These are phyloP conservation scores for Styela plicata DNA, from an alignment of 23 tunicate genomes.

Conservation along the genomic window DNA sequence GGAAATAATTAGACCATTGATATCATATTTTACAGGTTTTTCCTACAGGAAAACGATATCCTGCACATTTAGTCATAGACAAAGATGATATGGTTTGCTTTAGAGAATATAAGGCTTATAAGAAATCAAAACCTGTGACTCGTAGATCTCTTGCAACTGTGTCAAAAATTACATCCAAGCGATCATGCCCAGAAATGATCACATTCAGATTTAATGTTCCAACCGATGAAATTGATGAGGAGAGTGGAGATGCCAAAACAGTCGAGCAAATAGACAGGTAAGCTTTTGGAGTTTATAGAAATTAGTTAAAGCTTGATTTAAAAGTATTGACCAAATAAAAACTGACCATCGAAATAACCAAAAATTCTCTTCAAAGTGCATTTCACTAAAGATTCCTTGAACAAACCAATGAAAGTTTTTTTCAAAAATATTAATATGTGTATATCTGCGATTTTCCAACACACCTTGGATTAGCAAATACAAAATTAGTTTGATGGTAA, in stretches of 20 bases:
- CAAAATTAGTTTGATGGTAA: too few species aligned
- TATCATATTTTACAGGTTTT: conserved; percentile 20
- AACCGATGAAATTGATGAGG: not conserved
- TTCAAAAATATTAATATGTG: too few species aligned
- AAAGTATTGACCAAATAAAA: too few species aligned
- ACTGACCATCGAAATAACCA: too few species aligned
- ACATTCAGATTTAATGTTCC: conserved; percentile 77
- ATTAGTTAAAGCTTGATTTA: not conserved
- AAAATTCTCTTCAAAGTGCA: too few species aligned
- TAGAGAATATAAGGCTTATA: conserved; percentile 37
- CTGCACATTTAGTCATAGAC: conserved; percentile 30
- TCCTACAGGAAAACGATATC: not conserved
- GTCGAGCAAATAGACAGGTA: conserved; percentile 57
- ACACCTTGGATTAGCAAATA: too few species aligned
- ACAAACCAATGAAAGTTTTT: too few species aligned
- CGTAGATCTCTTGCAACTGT: conserved; percentile 43
- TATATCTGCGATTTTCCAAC: too few species aligned
- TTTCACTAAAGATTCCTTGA: too few species aligned
- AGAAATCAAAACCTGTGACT: conserved; percentile 41
- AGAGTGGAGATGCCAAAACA: not conserved
- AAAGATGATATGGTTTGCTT: conserved; percentile 53
- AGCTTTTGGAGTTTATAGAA: not conserved
- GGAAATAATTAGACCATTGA: too few species aligned
- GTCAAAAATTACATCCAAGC: conserved; percentile 71
- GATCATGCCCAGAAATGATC: conserved; percentile 76